These are phyloP conservation scores for Amia ocellicauda DNA, from an alignment of 2,113 vertebrate species.

Conservation along the genomic window DNA sequence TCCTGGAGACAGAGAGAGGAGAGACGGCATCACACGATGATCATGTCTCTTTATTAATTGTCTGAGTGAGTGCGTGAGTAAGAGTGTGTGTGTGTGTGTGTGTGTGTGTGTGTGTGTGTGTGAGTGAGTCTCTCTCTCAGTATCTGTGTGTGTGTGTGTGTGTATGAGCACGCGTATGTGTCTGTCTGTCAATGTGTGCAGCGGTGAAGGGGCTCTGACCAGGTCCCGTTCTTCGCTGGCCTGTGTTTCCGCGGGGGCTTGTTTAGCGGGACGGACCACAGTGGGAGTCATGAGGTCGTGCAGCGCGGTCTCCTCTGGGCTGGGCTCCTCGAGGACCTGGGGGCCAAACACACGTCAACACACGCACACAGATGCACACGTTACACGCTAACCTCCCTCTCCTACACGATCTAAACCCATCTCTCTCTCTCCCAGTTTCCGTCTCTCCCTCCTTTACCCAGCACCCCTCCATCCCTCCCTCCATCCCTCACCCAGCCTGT, in stretches of 20 bases:
- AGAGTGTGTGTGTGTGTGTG: not conserved
- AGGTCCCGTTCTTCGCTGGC: slow-evolving; percentile 19
- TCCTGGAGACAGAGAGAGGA: slow-evolving; percentile 1
- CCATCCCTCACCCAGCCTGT: slow-evolving; percentile 43
- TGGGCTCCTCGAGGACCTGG: slow-evolving; percentile 39
- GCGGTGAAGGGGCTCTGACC: slow-evolving; percentile 7
- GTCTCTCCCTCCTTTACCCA: too few species aligned
- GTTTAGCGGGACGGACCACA: slow-evolving; percentile 24
- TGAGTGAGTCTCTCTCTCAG: not conserved
- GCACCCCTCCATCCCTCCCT: not conserved
- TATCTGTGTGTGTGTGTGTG: not conserved
- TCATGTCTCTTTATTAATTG: too few species aligned
- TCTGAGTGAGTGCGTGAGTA: not conserved
- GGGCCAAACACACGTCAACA: not conserved
- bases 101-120: not conserved
- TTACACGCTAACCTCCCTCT: too few species aligned
- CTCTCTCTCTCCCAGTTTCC: too few species aligned
- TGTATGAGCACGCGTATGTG: not conserved
- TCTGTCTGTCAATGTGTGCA: not conserved
- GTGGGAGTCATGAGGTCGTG: slow-evolving; percentile 43
- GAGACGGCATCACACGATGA: not conserved
- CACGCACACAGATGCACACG: too few species aligned
- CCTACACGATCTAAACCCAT: too few species aligned
- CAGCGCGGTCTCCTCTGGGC: slow-evolving; percentile 31
- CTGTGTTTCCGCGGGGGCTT: not conserved